These are phyloP conservation scores for Flexamia atlantica DNA, from an alignment of 2,888 invertebrate genomes.

Conservation along the genomic window DNA sequence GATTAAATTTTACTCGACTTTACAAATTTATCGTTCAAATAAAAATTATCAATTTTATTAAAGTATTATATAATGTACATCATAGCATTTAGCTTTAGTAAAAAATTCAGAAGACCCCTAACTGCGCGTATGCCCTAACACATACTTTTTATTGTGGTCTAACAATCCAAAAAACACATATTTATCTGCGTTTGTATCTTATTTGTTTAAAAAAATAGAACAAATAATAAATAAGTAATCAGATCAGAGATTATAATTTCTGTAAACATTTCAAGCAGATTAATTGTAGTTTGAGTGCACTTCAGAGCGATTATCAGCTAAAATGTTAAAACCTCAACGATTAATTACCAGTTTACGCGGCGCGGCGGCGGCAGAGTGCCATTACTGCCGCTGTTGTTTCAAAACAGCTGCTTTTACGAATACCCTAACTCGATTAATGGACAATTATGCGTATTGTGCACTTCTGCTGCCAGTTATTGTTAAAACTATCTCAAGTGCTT, in stretches of 20 bases:
- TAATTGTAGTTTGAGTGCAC: constrained; percentile 17
- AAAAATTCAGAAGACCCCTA: too few relatives aligned
- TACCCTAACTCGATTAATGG: neutral
- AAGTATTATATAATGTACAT: too few relatives aligned
- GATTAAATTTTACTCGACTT: too few relatives aligned
- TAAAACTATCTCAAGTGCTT: too few relatives aligned
- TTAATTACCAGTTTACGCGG: constrained; percentile 9
- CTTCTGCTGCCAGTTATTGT: neutral
- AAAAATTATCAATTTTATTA: too few relatives aligned
- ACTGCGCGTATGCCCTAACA: too few relatives aligned
- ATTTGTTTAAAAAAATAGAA: too few relatives aligned
- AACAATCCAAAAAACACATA: too few relatives aligned
- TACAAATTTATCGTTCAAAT: too few relatives aligned
- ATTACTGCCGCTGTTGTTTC: constrained; percentile 2
- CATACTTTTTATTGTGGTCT: too few relatives aligned
- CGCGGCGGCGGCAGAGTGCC: neutral
- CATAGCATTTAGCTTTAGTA: too few relatives aligned
- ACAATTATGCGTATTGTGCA: neutral
- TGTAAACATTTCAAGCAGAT: neutral
- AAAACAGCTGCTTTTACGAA: constrained; percentile 4
- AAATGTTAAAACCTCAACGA: constrained; percentile 27
- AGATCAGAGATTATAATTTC: neutral
- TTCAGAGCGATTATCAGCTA: constrained; percentile 22
- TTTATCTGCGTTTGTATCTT: too few relatives aligned
- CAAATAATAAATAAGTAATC: neutral